Base-by-base conservation (phyloP, 2,888 invertebrate species). In the Stegana nigrithorax region DNA sequence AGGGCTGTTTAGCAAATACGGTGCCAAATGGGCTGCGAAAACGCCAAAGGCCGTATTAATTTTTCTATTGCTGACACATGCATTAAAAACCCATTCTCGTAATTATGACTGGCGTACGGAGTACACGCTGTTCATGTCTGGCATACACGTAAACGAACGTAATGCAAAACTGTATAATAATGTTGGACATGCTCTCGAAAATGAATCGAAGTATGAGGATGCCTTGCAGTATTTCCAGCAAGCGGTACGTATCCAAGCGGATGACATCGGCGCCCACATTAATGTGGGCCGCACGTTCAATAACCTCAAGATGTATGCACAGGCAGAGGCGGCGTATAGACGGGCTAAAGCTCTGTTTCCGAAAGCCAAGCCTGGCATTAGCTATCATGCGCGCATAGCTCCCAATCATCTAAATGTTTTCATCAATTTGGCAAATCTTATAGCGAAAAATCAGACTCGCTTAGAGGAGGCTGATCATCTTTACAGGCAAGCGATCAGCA, bases 161-260 rank as follows among this genome's bases (percentile, higher is more conserved):
- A 98, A 98, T 87, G 98, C 98, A 23, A 98, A 98, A 85, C 88
- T 98, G 23, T 98, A 95, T 87, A 98, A 98, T 87, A 98, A 98
- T 86, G 97, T 98, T 2, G 98, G 97, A 0, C 97, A 98, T 86
- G 96, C 97, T 0, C 87, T 98, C 72, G 97, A 98, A 87, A 92
- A 89, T 12, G 89, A 89, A 19, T 88, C 88, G 0, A 87, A 87
- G 26, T 91, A 89, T 74, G 86, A 86, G 1, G 95, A 96, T 83
- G 97, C 98, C 0, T 86, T 98, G 63, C 89, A 90, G 68, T 98
- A 95, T 87, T 97, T 97, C 85, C 91, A 94, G 81, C 94, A 94
- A 76, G 97, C 97, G 12, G 95, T 95, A 21, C 90, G 90, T 81
- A 96, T 97, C 7, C 98, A 98, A 86, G 92, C 93, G 12, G 97